Evolutionary conservation across 2,113 vertebrate species (phyloP).

Genomic region (Elephantulus edwardii): DNA sequence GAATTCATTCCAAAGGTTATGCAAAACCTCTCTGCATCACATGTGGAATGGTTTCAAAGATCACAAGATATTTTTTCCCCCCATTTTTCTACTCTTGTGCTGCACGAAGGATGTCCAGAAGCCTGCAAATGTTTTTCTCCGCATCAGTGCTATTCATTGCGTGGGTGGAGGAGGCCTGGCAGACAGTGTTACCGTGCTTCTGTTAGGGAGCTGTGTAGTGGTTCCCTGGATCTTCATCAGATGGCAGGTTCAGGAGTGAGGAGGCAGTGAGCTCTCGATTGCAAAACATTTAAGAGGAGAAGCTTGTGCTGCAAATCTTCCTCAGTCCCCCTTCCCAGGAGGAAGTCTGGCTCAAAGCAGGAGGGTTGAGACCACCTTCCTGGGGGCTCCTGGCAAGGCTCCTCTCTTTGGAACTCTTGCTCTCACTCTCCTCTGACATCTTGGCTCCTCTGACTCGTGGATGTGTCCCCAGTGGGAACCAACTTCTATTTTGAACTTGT

Average conservation of each 20-base stretch:
- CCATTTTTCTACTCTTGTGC: not conserved
- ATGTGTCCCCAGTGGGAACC: not conserved
- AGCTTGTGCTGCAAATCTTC: not conserved
- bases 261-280: not conserved
- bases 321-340: not conserved
- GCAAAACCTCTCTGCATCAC: not conserved
- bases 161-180: not conserved
- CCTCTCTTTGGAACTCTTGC: not conserved
- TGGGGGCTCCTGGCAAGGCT: not conserved
- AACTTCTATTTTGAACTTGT: not conserved
- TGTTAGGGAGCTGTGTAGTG: not conserved
- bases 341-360: not conserved
- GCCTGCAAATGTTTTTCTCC: not conserved
- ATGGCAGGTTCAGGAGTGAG: not conserved
- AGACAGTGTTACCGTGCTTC: rapidly evolving
- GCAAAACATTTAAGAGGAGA: not conserved
- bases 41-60: not conserved
- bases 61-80: too few relatives aligned
- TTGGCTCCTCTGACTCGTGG: not conserved
- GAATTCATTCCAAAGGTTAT: constrained; percentile 17
- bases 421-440: not conserved
- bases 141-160: not conserved
- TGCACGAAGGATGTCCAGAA: not conserved
- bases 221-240: not conserved
- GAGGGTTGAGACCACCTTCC: not conserved